Base-by-base conservation (phyloP, 2,797 vertebrate species). In the Australoheros facetus region DNA sequence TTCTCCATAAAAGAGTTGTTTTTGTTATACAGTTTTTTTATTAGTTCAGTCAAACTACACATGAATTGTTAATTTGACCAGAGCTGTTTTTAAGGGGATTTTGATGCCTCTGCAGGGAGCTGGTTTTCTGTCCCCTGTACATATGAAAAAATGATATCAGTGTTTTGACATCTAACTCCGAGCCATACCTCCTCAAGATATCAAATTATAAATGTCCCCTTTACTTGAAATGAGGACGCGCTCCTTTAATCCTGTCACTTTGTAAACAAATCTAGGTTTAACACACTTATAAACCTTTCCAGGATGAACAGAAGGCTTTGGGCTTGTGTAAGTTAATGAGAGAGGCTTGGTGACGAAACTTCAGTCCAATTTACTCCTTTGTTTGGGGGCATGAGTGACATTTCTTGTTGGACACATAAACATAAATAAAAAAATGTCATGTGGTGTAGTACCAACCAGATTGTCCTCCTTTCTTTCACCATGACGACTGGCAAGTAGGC, bases 401-500 rank as follows among this genome's bases (percentile, higher is more conserved):
- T 81, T 77, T 77, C 48, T 14, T 21, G 53, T 34, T 39, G 57
- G 71, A 82, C 78, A 87, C 62, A 73, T 80, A 69, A 75, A 84
- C 71, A 21, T 66, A 9, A 0, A 3, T 16, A 57, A 82, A 66
- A 57, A 71, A 73, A 56, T 74, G 73, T 83, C 78, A 78, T 80
- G 37, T 77, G 73, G 66, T 85, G 62, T 62, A 72, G 60, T 51
- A 87, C 45, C 77, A 76, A 64, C 45, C 13, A 51, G 69, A 73
- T 62, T 48, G 59, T 58, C 75, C 56, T 73, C 56, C 56, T 84
- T 83, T 57, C 71, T 73, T 83, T 72, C 80, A 78, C 91, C 90
- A 87, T 89, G 82, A 80, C 87, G 78, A 93, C 86, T 71, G 45
- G 75, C 76, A 88, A 81, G 71, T 70, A 72, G 88, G 87, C 82